Percentiles rank a stretch among this genome's conserved stretches.
Evolutionary conservation across 2,797 vertebrate genomes (phyloP).

Genomic region (Morus bassanus): DNA sequence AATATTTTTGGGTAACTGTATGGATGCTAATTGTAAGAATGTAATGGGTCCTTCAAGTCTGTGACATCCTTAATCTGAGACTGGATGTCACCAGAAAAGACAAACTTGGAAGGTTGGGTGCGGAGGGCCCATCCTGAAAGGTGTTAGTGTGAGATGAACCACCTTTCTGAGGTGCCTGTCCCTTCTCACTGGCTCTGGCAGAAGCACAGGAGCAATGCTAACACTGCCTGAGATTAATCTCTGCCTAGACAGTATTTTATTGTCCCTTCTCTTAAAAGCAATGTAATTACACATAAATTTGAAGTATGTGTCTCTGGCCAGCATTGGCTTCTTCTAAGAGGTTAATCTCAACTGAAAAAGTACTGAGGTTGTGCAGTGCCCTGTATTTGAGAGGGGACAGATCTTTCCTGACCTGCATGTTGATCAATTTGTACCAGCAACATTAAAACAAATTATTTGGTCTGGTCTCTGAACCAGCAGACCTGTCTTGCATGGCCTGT

Average conservation of each 20-base stretch:
- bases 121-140: not conserved
- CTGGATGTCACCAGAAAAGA: not conserved
- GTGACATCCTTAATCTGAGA: not conserved
- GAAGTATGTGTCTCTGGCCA: not conserved
- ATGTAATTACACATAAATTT: not conserved
- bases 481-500: not conserved
- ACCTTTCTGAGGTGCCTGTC: not conserved
- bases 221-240: not conserved
- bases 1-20: not conserved
- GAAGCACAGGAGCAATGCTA: not conserved
- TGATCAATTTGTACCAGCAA: not conserved
- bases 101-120: rapidly evolving
- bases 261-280: not conserved
- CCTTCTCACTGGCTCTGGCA: not conserved
- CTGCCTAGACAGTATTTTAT: not conserved
- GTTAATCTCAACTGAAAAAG: not conserved
- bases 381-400: not conserved
- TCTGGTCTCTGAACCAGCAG: not conserved
- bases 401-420: not conserved
- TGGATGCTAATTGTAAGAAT: not conserved
- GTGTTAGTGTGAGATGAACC: not conserved
- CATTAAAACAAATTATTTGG: not conserved
- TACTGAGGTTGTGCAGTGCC: not conserved
- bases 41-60: not conserved
- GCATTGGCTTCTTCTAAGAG: not conserved